Percentiles rank a stretch among this genome's conserved stretches.
These are phyloP conservation scores for Anagrus nilaparvatae DNA, from an alignment of 1,140 invertebrate species.

Conservation along the genomic window DNA sequence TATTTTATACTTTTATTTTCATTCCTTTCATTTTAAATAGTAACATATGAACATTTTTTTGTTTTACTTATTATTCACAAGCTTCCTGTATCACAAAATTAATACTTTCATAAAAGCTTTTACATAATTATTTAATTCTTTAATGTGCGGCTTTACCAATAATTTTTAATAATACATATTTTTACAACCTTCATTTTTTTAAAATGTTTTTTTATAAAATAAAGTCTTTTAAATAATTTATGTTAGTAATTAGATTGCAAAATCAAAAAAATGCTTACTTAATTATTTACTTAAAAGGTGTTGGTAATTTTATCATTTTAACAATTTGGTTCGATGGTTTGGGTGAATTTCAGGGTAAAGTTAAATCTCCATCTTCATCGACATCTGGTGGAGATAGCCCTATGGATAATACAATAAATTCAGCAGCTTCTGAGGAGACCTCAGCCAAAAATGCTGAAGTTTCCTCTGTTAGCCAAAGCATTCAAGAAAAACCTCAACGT, in stretches of 20 bases:
- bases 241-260: too few relatives aligned
- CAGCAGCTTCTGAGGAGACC: conserved; percentile 30
- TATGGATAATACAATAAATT: conserved; percentile 40
- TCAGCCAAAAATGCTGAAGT: conserved; percentile 24
- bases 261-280: too few relatives aligned
- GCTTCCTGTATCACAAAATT: too few relatives aligned
- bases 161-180: too few relatives aligned
- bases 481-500: conserved; percentile 48
- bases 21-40: conserved; percentile 9
- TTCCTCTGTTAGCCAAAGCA: conserved; percentile 33
- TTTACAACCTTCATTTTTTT: too few relatives aligned
- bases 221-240: too few relatives aligned
- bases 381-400: conserved; percentile 43
- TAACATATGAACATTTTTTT: neutral
- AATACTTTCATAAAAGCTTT: too few relatives aligned
- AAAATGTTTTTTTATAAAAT: too few relatives aligned
- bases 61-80: conserved; percentile 1
- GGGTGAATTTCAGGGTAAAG: conserved; percentile 54
- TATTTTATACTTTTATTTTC: conserved; percentile 3
- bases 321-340: conserved; percentile 21
- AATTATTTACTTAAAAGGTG: too few relatives aligned
- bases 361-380: conserved; percentile 51
- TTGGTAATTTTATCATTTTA: too few relatives aligned
- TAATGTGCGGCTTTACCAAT: too few relatives aligned
- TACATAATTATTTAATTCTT: too few relatives aligned